phyloP scores from a whole-genome alignment of 2,888 invertebrate genomes.

The Periphyllus acericola region DNA sequence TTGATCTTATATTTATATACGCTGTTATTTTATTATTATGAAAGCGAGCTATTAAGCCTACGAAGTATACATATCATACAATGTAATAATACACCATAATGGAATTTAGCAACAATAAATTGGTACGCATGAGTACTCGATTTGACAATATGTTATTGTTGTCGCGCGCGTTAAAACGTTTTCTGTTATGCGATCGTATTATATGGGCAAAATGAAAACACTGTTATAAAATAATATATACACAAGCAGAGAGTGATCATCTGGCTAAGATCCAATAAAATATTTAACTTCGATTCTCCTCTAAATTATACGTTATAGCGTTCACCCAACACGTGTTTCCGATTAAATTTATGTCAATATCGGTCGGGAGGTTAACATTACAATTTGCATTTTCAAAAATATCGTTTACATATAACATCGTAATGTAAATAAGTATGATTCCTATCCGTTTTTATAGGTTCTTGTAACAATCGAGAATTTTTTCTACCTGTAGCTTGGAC shows the following conservation, averaged over 20 bases:
- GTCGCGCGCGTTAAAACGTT: background rate
- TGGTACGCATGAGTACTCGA: background rate
- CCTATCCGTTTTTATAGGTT: background rate
- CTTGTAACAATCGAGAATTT: background rate
- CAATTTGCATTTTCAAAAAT: background rate
- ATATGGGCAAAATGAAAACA: conserved; percentile 21
- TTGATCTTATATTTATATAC: background rate
- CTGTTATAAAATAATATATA: background rate
- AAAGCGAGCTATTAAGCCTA: background rate
- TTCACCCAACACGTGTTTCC: conserved; percentile 1
- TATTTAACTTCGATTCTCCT: background rate
- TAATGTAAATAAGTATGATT: too few species aligned
- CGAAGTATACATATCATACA: background rate
- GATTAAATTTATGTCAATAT: conserved; percentile 22
- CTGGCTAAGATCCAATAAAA: conserved; percentile 28
- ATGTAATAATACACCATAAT: background rate
- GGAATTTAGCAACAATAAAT: background rate
- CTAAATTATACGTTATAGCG: background rate
- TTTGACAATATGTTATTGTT: conserved; percentile 11
- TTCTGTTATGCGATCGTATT: background rate
- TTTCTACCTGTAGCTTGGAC: background rate
- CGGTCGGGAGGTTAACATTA: background rate
- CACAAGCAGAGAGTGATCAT: background rate
- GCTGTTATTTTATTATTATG: background rate
- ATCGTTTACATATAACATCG: background rate